Conservation (phyloP, 2,888 invertebrate species). For the Chironomus riparius region DNA sequence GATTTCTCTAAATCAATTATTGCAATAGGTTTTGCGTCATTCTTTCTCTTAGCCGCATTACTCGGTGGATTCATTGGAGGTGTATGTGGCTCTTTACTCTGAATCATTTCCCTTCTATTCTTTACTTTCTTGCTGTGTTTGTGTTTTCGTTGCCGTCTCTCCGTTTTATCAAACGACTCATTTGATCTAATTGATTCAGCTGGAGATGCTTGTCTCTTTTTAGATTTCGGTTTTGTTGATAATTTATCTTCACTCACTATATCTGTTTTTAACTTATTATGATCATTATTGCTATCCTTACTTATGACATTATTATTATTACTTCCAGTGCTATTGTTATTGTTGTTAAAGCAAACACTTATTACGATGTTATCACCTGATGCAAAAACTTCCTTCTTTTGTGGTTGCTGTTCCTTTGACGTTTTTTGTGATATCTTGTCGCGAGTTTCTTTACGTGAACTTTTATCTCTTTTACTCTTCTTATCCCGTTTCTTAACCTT, state of each 20-base stretch:
- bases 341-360: conserved; percentile 76
- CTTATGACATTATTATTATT: background rate
- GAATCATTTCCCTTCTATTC: conserved; percentile 27
- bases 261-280: conserved; percentile 36
- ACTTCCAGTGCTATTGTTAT: background rate
- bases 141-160: conserved; percentile 6
- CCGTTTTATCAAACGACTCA: background rate
- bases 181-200: background rate
- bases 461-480: conserved; percentile 44
- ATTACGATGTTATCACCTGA: conserved; percentile 89
- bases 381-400: conserved; percentile 56
- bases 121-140: conserved; percentile 22
- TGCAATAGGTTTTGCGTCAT: conserved; percentile 58
- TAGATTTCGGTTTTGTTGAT: background rate
- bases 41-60: conserved; percentile 47
- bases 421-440: conserved; percentile 37
- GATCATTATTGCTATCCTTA: conserved; percentile 31
- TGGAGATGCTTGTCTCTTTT: background rate
- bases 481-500: conserved; percentile 38
- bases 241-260: conserved; percentile 33
- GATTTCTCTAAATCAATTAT: conserved; percentile 79
- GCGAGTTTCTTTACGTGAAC: conserved; percentile 42
- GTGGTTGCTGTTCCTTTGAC: conserved; percentile 23
- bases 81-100: conserved; percentile 8
- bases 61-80: conserved; percentile 27